Conservation (phyloP, 2,888 invertebrate genomes). For the Holacanthella duospinosa region DNA sequence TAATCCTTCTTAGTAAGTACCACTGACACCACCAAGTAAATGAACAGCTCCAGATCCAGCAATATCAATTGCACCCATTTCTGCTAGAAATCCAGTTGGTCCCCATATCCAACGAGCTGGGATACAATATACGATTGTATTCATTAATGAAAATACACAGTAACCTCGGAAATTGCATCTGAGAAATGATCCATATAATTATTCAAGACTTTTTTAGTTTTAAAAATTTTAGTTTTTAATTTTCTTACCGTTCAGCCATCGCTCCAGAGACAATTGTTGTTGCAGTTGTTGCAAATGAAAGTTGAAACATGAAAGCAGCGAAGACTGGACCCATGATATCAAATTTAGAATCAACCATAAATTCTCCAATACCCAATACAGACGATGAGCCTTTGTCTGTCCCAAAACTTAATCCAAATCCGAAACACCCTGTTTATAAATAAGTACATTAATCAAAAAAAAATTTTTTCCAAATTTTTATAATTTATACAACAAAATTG, state of each 20-base stretch:
- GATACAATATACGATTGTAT: constrained; percentile 43
- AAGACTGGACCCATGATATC: constrained; percentile 38
- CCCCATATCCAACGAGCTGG: constrained; percentile 43
- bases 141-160: constrained; percentile 42
- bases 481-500: too few species aligned
- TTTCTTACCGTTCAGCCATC: constrained; percentile 43
- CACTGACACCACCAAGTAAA: constrained; percentile 43
- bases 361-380: constrained; percentile 43
- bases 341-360: constrained; percentile 41
- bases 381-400: constrained; percentile 39
- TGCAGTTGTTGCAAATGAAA: constrained; percentile 40
- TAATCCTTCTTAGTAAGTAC: too few species aligned
- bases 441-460: constrained; percentile 37
- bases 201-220: not conserved
- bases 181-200: too few species aligned
- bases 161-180: constrained; percentile 41
- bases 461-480: not conserved
- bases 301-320: constrained; percentile 37
- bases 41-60: constrained; percentile 44
- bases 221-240: too few species aligned
- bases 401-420: constrained; percentile 40
- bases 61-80: constrained; percentile 44
- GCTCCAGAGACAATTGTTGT: constrained; percentile 43
- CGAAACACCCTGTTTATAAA: constrained; percentile 44
- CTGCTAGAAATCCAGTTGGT: constrained; percentile 40